Base-by-base conservation (phyloP, 2,888 invertebrate genomes). In the Drepanosiphum platanoidis region DNA sequence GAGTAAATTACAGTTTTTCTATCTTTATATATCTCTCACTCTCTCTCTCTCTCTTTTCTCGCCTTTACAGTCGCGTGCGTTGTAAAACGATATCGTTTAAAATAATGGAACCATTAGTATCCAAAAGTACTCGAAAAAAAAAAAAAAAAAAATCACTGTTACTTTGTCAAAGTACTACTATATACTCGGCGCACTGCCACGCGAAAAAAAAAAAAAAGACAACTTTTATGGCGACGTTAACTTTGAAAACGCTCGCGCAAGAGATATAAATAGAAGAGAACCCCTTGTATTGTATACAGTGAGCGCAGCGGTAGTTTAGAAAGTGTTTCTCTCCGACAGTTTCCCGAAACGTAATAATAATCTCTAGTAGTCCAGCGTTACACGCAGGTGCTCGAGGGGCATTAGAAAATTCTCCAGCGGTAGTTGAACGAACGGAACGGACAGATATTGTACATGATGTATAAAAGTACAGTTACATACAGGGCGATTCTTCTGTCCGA, bases 21-120 rank as follows among this genome's bases (percentile, higher is more conserved):
- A 46, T 39, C 8, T 18, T 52, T 52, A 18, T 46, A 1, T 58
- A n/a, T n/a, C n/a, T n/a, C n/a, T n/a, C n/a, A n/a, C n/a, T n/a
- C n/a, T n/a, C n/a, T n/a, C n/a, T n/a, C n/a, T n/a, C n/a, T n/a
- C 9, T 46, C 2, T 46, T 46, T 15, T 18, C 3, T 39, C 1
- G 36, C 32, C 80, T 52, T 71, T 15, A n/a, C 9, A 39, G 58
- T 81, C 61, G 36, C 58, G 39, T 71, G 36, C 58, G 39, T 71
- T 32, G 39, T 71, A 71, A 81, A 81, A 71, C 39, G 36, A 39
- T 71, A 61, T 71, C 71, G 71, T 30, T 71, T 81, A 71, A 71
- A 81, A 81, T 81, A 71, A 81, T 71, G 58, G 71, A 0, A n/a
- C 71, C 58, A 71, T 81, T 81, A 81, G 39, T 81, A 58, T 39